Evolutionary conservation across 2,797 vertebrate species (phyloP), one percentile per base, ranked within the genome.

Genomic region (Oryzias sinensis): DNA sequence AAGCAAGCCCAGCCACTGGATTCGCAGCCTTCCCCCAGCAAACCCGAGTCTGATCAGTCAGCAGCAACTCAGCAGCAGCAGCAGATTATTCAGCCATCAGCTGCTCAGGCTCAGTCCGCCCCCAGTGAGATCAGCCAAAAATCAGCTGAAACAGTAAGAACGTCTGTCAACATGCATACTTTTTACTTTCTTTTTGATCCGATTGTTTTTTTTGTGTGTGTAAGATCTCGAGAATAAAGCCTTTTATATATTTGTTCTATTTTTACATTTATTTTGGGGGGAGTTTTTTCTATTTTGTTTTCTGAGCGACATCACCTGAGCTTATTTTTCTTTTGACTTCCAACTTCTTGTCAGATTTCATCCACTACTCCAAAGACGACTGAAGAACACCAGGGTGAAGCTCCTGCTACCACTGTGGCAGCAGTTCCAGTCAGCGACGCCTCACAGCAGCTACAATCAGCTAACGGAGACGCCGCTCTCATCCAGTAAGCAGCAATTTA

Each of bases 351-450:
- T 67, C 83, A 97, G 67, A 96, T 94, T 14, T 95, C 95, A 5
- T 94, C 94, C 0, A 93, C 93, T 1, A 96, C 96, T 48, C 96
- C 95, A 50, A 95, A 93, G 90, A 91, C 92, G 0, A 88, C 90
- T 20, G 94, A 94, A 14, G 85, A 84, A 40, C 90, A 96, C 74
- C 87, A 95, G 18, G 95, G 94, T 5, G 96, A 98, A 0, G 89
- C 94, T 66, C 91, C 94, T 9, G 93, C 90, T 70, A 94, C 91
- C 2, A 86, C 89, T 0, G 86, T 91, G 16, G 90, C 91, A 4
- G 93, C 91, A 0, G 90, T 90, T 43, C 89, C 93, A 4, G 90
- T 84, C 76, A 94, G 90, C 80, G 92, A 96, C 65, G 91, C 93
- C 9, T 93, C 93, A 9, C 94, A 95, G 80, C 92, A 94, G 78